A percentile compares a stretch with the other conserved stretches of the same genome.
Evolutionary conservation across 2,113 vertebrate genomes (phyloP).

Genomic region (Micronisus gabar): DNA sequence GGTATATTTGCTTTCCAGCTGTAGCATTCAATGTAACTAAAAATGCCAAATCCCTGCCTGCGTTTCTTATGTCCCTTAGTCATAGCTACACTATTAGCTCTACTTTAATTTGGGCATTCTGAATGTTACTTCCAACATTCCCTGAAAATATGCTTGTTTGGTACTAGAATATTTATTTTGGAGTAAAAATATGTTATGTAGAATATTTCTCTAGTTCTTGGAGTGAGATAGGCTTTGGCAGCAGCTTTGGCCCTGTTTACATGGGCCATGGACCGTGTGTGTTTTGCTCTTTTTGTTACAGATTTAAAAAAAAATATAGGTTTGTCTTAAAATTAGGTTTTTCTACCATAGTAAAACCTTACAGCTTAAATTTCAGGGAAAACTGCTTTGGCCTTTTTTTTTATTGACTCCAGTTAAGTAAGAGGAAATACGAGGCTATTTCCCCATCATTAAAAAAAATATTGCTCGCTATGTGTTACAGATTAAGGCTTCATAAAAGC

Average conservation of each 20-base stretch:
- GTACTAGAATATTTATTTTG: neutral
- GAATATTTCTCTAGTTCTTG: neutral
- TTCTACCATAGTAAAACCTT: neutral
- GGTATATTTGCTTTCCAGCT: neutral
- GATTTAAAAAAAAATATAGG: neutral
- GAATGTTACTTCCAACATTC: neutral
- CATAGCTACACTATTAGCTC: neutral
- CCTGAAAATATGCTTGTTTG: neutral
- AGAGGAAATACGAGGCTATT: neutral
- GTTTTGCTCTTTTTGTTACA: neutral
- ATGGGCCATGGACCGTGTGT: fast-evolving
- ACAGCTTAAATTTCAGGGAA: neutral
- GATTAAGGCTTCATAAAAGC: neutral
- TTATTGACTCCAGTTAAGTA: neutral
- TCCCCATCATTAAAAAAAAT: neutral
- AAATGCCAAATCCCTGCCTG: neutral
- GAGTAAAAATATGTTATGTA: neutral
- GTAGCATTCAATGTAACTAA: neutral
- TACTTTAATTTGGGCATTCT: neutral
- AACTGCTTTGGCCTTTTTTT: neutral
- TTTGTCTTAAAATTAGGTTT: neutral
- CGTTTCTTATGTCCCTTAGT: neutral
- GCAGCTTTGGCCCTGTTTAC: neutral
- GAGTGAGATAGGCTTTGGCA: neutral
- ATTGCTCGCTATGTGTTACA: neutral